Conservation (phyloP, 2,888 invertebrate species). For the Gari tellinella region DNA sequence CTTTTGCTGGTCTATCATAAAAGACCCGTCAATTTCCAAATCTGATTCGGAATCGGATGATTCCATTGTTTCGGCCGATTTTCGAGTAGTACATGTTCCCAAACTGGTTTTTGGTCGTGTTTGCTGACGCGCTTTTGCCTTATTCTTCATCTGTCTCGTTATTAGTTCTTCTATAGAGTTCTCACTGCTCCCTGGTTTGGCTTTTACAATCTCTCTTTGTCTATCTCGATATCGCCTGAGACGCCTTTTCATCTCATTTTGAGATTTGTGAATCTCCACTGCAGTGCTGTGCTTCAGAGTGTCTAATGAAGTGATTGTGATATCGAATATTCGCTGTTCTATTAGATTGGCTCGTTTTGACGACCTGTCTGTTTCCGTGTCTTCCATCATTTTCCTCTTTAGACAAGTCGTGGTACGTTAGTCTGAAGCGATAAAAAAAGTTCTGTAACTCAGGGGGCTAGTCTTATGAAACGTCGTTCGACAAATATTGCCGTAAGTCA, state of each 20-base stretch:
- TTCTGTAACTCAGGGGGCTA: too few relatives aligned
- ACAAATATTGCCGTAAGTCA: too few relatives aligned
- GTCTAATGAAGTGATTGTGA: conserved; percentile 46
- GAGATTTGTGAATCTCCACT: conserved; percentile 51
- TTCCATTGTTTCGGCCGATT: not conserved
- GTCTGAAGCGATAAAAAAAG: too few relatives aligned
- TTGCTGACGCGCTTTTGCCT: conserved; percentile 30
- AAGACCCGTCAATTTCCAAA: conserved; percentile 52
- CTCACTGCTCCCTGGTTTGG: conserved; percentile 27
- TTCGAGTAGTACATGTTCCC: conserved; percentile 4
- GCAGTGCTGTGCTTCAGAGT: conserved; percentile 56
- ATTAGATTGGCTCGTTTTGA: conserved; percentile 55
- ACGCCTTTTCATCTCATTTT: conserved; percentile 60
- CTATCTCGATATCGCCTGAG: conserved; percentile 51
- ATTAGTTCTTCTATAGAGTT: conserved; percentile 54
- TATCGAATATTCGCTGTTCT: conserved; percentile 58
- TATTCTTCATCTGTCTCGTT: conserved; percentile 46
- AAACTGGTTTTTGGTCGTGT: conserved; percentile 39
- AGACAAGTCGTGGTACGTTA: too few relatives aligned
- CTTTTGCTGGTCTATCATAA: conserved; percentile 59
- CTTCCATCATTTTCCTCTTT: conserved; percentile 28
- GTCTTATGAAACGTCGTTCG: too few relatives aligned
- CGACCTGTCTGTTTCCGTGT: conserved; percentile 45
- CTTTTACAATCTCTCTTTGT: conserved; percentile 54
- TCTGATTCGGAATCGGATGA: conserved; percentile 48